A percentile compares a stretch with the other conserved stretches of the same genome.
Conservation (phyloP, 2,113 vertebrate species). For the Dermatemys mawii region DNA sequence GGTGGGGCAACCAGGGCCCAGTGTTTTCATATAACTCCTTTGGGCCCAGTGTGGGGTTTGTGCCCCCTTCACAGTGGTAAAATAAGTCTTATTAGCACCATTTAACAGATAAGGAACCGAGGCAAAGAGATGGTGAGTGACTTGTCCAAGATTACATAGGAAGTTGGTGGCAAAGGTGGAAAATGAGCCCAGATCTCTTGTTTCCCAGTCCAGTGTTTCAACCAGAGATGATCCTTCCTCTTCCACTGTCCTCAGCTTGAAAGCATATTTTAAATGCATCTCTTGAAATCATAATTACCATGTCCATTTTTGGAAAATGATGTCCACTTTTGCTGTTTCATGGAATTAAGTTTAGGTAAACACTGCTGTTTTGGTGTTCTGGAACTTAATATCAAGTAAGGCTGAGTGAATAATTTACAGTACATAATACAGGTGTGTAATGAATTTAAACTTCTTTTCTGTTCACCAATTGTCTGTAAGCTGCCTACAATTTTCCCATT, state of each 20-base stretch:
- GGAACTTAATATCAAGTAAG: background rate
- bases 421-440: background rate
- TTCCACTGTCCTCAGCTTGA: background rate
- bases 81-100: background rate
- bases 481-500: background rate
- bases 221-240: background rate
- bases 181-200: background rate
- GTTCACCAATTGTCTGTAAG: background rate
- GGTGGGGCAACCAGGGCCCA: background rate
- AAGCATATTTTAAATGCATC: background rate
- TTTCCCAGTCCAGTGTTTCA: background rate
- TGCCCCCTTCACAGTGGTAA: fast-evolving
- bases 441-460: background rate
- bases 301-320: background rate
- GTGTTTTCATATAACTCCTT: background rate
- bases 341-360: background rate
- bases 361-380: background rate
- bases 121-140: background rate
- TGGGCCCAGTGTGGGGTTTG: background rate
- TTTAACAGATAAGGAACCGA: background rate
- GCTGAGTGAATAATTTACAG: background rate
- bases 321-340: background rate
- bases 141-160: background rate
- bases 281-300: background rate
- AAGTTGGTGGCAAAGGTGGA: background rate